Base-by-base conservation (phyloP, 2,113 vertebrate genomes). In the Desmodus rotundus region DNA sequence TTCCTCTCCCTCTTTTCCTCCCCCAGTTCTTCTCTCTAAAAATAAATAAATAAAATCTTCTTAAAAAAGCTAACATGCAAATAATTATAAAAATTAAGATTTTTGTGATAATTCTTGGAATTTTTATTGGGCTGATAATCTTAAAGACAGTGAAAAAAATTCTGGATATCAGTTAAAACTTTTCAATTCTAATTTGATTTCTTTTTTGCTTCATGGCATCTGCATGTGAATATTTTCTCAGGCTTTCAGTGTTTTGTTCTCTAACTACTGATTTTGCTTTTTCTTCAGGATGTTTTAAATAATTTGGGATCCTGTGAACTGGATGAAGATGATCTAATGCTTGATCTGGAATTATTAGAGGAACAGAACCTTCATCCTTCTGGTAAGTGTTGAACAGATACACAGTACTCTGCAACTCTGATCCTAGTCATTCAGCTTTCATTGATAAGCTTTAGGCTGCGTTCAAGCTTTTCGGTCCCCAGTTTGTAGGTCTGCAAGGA, bases 261-360 rank as follows among this genome's bases (percentile, higher is more conserved):
- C 47, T 95, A 45, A 96, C 1, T 74, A 7, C 63, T 65, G 78
- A 13, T 43, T 95, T 96, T 97, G 20, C 6, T 95, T 97, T 94
- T 47, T 56, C 86, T 61, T 78, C 84, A 99, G 99, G 99, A 99
- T 98, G 98, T 99, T 90, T 98, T 99, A 96, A 99, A 99, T 98
- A 99, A 99, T 97, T 98, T 99, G 98, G 99, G 99, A 54, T 99
- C 99, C 63, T 99, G 99, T 93, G 99, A 99, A 97, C 97, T 99
- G 94, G 99, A 99, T 98, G 99, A 99, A 97, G 99, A 99, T 96
- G 99, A 99, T 96, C 98, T 99, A 36, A 99, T 99, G 99, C 98
- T 99, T 96, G 99, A 99, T 97, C 98, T 99, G 96, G 99, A 99
- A 96, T 99, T 99, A 95, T 98, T 99, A 61, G 99, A 99, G 91